phyloP scores from a whole-genome alignment of 1,140 invertebrate species.

The Cydia pomonella region DNA sequence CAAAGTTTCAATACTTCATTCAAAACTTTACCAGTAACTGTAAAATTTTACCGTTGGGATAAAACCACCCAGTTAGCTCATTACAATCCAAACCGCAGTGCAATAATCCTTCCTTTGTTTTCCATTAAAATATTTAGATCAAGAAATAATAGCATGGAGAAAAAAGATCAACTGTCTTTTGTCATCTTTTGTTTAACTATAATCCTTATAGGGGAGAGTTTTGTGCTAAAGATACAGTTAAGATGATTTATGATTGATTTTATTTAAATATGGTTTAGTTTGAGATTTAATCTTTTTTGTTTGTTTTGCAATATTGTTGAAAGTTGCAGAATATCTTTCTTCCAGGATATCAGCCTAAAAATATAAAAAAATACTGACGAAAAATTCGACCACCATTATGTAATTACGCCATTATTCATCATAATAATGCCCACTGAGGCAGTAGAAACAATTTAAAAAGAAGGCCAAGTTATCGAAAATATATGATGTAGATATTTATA shows the following conservation, averaged over 20 bases:
- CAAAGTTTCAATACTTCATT: background rate
- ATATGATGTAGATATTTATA: no score
- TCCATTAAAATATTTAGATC: slow-evolving; percentile 9
- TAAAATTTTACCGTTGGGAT: slow-evolving; percentile 4
- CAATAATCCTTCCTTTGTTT: slow-evolving; percentile 15
- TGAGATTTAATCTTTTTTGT: background rate
- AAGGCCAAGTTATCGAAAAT: no score
- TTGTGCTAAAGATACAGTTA: background rate
- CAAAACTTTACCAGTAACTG: background rate
- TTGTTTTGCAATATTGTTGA: background rate
- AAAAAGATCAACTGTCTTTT: slow-evolving; percentile 5
- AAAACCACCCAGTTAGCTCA: slow-evolving; percentile 8
- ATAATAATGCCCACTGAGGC: no score
- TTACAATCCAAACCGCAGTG: background rate
- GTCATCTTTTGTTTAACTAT: slow-evolving; percentile 13
- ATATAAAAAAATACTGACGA: background rate
- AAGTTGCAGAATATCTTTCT: background rate
- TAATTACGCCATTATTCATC: no score
- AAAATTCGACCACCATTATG: no score
- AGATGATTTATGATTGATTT: slow-evolving; percentile 3
- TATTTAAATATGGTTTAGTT: background rate
- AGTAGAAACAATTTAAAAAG: no score
- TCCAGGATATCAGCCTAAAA: background rate
- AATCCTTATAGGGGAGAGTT: slow-evolving; percentile 14
- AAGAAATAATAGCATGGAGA: background rate